Evolutionary conservation across 1,140 invertebrate genomes (phyloP), one percentile per base, ranked within the genome.

Genomic region (Trichoplusia ni): DNA sequence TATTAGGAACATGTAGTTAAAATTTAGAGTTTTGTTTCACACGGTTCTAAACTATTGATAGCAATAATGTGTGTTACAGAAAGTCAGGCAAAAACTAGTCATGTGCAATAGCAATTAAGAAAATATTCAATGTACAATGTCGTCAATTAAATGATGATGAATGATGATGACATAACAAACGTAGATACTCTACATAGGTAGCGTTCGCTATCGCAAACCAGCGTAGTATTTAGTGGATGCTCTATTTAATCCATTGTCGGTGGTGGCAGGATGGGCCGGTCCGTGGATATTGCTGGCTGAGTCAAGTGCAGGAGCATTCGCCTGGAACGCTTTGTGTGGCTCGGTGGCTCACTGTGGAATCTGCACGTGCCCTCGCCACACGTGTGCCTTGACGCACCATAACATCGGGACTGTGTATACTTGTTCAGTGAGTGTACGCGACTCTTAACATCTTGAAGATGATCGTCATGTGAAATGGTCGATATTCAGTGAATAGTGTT

Each of bases 261-360:
- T 64, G 27, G 53, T 47, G 61, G 69, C 73, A 73, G 81, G 75
- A 76, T 85, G 83, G 83, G 84, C 69, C 71, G 65, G 84, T 71
- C 75, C 16, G 54, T 58, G 47, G 49, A 70, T 68, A 65, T 70
- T 81, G 81, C 11, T 85, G 38, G 54, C 38, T 58, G 54, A 58
- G 84, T 89, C 86, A 89, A 86, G 85, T 88, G 85, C 82, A 86
- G 84, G 86, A 81, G 71, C 82, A 75, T 58, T 77, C 73, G 85
- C 64, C 80, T 83, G 86, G 85, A 89, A 89, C 86, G 78, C 64
- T n/a, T n/a, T n/a, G n/a, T n/a, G n/a, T n/a, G n/a, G n/a, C n/a
- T 71, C 37, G 58, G 25, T 71, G 60, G 69, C 79, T 86, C 84
- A 87, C 79, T 82, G 77, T 75, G 75, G 75, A 79, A 74, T 79